Conservation (phyloP, 1,140 invertebrate species). For the Prorops nasuta region DNA sequence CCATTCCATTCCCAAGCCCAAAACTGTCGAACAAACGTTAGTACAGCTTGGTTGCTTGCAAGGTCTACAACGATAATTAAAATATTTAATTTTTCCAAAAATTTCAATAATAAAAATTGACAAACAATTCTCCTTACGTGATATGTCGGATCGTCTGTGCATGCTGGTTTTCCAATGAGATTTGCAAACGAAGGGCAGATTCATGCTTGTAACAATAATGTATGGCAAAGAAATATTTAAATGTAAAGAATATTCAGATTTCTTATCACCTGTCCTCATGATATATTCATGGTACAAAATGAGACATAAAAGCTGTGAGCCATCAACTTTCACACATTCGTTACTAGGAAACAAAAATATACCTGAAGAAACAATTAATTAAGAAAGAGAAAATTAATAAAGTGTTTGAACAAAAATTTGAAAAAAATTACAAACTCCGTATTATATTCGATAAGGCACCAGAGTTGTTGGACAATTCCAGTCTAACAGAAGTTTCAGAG, state of each 20-base stretch:
- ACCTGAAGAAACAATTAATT: slow-evolving; percentile 38
- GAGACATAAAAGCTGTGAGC: slow-evolving; percentile 51
- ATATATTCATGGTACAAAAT: slow-evolving; percentile 56
- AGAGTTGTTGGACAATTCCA: slow-evolving; percentile 54
- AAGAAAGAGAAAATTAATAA: slow-evolving; percentile 59
- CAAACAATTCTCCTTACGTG: slow-evolving; percentile 43
- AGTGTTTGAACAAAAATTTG: slow-evolving; percentile 43
- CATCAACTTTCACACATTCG: slow-evolving; percentile 53
- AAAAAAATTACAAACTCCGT: slow-evolving; percentile 55
- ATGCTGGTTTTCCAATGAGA: slow-evolving; percentile 55
- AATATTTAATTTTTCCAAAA: slow-evolving; percentile 2
- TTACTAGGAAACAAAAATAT: slow-evolving; percentile 60
- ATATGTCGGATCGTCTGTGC: slow-evolving; percentile 40
- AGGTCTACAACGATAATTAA: slow-evolving; percentile 27
- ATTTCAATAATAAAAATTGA: slow-evolving; percentile 2
- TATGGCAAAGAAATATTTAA: slow-evolving; percentile 56
- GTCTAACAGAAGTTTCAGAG: slow-evolving; percentile 52
- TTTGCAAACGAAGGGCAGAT: slow-evolving; percentile 53
- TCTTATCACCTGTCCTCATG: slow-evolving; percentile 38
- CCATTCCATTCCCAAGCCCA: slow-evolving; percentile 55
- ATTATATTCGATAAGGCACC: slow-evolving; percentile 60
- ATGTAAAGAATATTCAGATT: slow-evolving; percentile 18
- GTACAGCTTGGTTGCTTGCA: slow-evolving; percentile 23
- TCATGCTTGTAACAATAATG: slow-evolving; percentile 48
- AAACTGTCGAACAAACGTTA: slow-evolving; percentile 40